These are phyloP conservation scores for Heliconius ismenius DNA, from an alignment of 2,888 invertebrate species.

Conservation along the genomic window DNA sequence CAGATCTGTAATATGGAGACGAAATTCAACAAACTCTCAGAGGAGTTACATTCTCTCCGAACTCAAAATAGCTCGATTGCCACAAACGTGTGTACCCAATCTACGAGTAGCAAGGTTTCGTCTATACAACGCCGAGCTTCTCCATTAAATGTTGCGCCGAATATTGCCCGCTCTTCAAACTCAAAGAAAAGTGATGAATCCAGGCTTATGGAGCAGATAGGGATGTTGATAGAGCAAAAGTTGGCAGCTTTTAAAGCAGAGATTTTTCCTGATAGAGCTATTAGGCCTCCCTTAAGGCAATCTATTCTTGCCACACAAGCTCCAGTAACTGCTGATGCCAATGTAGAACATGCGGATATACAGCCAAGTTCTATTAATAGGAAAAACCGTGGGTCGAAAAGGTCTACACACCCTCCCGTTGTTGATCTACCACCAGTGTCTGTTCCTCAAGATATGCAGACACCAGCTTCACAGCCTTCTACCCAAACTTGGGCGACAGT, in stretches of 20 bases:
- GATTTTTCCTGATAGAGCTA: slow-evolving; percentile 3
- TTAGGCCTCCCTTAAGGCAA: too few species aligned
- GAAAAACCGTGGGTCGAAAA: background rate
- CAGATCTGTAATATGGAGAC: background rate
- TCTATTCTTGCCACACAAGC: too few species aligned
- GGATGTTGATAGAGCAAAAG: background rate
- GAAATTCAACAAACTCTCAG: background rate
- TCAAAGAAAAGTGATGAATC: background rate
- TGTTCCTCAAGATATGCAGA: too few species aligned
- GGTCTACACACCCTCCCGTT: background rate
- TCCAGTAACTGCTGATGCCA: background rate
- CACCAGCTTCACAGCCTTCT: too few species aligned
- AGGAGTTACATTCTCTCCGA: background rate
- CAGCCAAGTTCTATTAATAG: background rate
- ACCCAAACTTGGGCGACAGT: too few species aligned
- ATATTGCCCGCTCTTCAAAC: background rate
- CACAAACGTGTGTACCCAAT: background rate
- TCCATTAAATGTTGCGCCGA: background rate
- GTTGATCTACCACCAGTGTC: background rate
- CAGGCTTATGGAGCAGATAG: background rate
- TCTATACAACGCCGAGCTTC: background rate
- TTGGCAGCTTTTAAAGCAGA: slow-evolving; percentile 1
- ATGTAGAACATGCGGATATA: background rate
- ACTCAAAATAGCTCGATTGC: background rate
- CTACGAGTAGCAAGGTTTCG: background rate